Evolutionary conservation across 2,797 vertebrate species (phyloP).

Genomic region (Gymnothorax javanicus): DNA sequence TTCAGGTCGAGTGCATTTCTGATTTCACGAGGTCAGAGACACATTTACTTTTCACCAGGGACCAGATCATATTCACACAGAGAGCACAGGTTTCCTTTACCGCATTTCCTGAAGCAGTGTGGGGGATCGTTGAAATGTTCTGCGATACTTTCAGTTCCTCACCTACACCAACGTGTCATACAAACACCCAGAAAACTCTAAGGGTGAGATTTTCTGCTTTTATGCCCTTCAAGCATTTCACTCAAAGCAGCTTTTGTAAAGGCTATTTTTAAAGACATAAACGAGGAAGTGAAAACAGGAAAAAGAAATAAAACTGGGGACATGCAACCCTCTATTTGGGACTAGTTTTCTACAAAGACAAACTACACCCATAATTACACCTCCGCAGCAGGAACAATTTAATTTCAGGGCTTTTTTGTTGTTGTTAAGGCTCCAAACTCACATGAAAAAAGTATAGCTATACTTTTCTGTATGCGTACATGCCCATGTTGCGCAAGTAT

Average conservation of each 20-base stretch:
- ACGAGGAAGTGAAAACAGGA: slow-evolving; percentile 15
- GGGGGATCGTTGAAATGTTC: background rate
- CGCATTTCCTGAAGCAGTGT: background rate
- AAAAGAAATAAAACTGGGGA: background rate
- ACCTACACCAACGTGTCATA: background rate
- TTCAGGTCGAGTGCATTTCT: background rate
- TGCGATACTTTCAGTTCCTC: background rate
- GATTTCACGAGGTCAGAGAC: background rate
- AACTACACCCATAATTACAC: slow-evolving; percentile 13
- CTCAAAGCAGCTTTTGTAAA: background rate
- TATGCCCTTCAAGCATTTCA: background rate
- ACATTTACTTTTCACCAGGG: background rate
- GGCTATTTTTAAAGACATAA: background rate
- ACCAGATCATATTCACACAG: background rate
- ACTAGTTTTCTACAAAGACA: background rate
- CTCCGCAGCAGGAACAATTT: background rate
- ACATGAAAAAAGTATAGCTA: background rate
- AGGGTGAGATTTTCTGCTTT: background rate
- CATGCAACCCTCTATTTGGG: background rate
- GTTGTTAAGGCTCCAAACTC: background rate
- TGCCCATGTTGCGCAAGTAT: background rate
- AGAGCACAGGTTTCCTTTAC: background rate
- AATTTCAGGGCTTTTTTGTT: background rate
- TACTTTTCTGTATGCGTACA: no score
- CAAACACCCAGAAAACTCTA: background rate